phyloP scores from a whole-genome alignment of 2,888 invertebrate species.

The Drosophila leonis region DNA sequence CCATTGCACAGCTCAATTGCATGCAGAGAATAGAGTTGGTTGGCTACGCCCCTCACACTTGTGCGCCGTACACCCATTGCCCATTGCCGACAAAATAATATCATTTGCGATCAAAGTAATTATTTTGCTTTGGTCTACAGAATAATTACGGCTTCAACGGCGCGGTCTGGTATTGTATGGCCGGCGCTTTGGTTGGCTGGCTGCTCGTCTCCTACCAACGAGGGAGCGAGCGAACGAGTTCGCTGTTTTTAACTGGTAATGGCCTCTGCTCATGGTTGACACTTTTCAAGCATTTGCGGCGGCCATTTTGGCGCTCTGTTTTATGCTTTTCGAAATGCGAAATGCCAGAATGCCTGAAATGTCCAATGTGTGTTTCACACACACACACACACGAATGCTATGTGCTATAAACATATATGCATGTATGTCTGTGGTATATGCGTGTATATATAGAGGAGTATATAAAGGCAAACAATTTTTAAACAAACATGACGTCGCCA shows the following conservation, averaged over 20 bases:
- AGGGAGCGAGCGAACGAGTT: constrained; percentile 19
- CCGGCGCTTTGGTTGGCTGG: constrained; percentile 72
- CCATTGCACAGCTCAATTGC: constrained; percentile 76
- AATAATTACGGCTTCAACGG: constrained; percentile 73
- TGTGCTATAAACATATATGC: neutral
- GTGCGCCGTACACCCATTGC: constrained; percentile 43
- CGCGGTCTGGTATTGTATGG: constrained; percentile 52
- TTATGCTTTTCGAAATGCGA: constrained; percentile 60
- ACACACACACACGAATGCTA: neutral
- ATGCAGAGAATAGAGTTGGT: constrained; percentile 50
- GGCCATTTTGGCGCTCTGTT: constrained; percentile 64
- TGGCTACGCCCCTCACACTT: constrained; percentile 60
- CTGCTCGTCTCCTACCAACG: constrained; percentile 46
- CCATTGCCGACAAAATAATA: constrained; percentile 80
- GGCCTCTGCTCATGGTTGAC: constrained; percentile 71
- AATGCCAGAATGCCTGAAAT: constrained; percentile 72
- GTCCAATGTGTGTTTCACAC: constrained; percentile 53
- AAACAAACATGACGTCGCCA: constrained; percentile 11
- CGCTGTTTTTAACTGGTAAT: constrained; percentile 39
- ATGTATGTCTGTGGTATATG: neutral
- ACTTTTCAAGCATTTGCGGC: constrained; percentile 58
- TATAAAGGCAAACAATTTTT: constrained; percentile 42
- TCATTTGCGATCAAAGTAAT: constrained; percentile 82
- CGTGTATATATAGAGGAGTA: neutral
- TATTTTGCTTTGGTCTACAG: constrained; percentile 81